A percentile compares a stretch with the other conserved stretches of the same genome.
phyloP scores from a whole-genome alignment of 2,888 invertebrate species.

The Adelognathus sp. region DNA sequence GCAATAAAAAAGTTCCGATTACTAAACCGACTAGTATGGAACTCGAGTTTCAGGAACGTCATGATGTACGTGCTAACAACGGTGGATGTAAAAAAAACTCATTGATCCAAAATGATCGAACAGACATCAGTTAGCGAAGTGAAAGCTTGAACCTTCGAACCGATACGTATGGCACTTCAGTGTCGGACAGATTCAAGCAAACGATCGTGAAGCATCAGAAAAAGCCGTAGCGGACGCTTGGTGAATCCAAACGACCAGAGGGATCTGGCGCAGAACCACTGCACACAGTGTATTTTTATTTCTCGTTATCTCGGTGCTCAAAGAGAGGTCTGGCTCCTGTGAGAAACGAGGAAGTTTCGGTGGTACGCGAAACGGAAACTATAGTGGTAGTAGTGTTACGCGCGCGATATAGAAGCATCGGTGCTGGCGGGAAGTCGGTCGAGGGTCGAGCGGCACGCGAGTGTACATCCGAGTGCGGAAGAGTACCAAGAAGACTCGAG shows the following conservation, averaged over 20 bases:
- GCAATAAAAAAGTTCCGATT: too few relatives aligned
- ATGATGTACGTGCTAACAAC: not conserved
- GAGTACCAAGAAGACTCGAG: conserved; percentile 35
- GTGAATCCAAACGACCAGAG: conserved; percentile 29
- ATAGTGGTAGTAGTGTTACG: not conserved
- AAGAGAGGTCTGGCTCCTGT: conserved; percentile 8
- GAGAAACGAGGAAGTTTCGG: conserved; percentile 25
- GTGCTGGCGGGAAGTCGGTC: conserved; percentile 52
- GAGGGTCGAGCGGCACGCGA: conserved; percentile 31
- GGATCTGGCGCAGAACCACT: conserved; percentile 52
- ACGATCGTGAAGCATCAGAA: conserved; percentile 5
- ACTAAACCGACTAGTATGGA: too few relatives aligned
- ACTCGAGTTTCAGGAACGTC: not conserved
- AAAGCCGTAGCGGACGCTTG: conserved; percentile 2
- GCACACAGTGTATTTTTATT: conserved; percentile 61
- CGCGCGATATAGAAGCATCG: conserved; percentile 4
- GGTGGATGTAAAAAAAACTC: not conserved
- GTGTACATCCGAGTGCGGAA: conserved; percentile 46
- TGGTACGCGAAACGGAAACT: conserved; percentile 18
- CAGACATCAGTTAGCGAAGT: not conserved
- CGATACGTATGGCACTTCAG: conserved; percentile 35
- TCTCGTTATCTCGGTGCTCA: conserved; percentile 57
- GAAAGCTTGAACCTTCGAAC: not conserved
- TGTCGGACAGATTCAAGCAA: not conserved
- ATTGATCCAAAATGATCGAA: not conserved